Base-by-base conservation (phyloP, 2,113 vertebrate genomes). In the Xenopus tropicalis region DNA sequence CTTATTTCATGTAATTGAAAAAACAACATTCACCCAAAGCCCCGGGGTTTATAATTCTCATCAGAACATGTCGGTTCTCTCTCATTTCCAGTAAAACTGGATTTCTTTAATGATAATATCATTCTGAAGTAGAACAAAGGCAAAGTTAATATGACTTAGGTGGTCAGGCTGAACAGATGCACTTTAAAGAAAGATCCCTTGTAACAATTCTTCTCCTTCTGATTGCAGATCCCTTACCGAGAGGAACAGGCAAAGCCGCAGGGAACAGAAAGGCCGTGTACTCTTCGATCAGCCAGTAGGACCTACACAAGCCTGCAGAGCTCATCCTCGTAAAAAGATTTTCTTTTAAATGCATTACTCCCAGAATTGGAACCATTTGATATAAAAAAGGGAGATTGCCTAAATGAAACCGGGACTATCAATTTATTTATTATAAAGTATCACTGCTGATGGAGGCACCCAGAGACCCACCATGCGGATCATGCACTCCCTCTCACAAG, bases 201-300 rank as follows among this genome's bases (percentile, higher is more conserved):
- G 25, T 37, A 37, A 37, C 29, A 22, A 46, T 29, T 48, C 23
- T 82, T 70, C 20, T 83, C 87, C 79, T 83, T 82, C 62, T n/a
- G 44, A 20, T 24, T 1, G 48, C 81, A 93, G 91, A 91, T 93
- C 85, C 77, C 19, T 0, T 88, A 71, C 88, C 86, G 77, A 87
- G 89, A 90, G 77, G 91, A 91, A 21, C 82, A 71, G 0, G 74
- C 87, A 93, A 97, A 90, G 65, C 91, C 84, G 44, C 89, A 85
- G 69, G 93, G 92, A 85, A 86, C 86, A 85, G 96, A 98, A 71
- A 93, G 88, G 78, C 87, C 89, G 71, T 94, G 85, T 79, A 86
- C 85, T 1, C 86, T 83, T 80, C 93, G 86, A 86, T 85, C 78
- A 77, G 72, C 82, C 84, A 88, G 24, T 79, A 88, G 80, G 81